These are phyloP conservation scores for Dryococelus australis DNA, from an alignment of 2,888 invertebrate species.

Conservation along the genomic window DNA sequence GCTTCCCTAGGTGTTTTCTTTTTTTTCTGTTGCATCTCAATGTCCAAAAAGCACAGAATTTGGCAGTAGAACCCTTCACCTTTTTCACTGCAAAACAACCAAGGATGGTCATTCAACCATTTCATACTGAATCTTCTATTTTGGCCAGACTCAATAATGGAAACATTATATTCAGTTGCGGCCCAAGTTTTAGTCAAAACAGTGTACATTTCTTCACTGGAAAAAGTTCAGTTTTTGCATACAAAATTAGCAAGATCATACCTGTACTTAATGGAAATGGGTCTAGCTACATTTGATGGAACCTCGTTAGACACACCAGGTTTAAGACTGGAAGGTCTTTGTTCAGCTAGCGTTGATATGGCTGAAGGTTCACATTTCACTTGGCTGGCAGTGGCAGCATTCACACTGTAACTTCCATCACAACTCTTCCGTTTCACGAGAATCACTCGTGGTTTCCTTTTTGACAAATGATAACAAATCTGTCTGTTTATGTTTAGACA, in stretches of 20 bases:
- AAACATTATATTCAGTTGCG: background rate
- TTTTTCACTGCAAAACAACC: slow-evolving; percentile 6
- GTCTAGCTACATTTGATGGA: background rate
- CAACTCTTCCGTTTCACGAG: background rate
- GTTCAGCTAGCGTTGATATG: background rate
- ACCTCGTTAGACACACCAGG: background rate
- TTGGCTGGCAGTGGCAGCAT: background rate
- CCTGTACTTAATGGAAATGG: background rate
- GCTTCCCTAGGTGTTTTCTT: background rate
- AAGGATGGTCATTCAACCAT: slow-evolving; percentile 9
- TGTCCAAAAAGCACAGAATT: background rate
- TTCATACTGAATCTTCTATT: background rate
- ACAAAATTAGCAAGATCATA: background rate
- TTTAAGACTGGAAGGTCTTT: background rate
- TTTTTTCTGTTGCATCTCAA: background rate
- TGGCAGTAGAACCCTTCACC: background rate
- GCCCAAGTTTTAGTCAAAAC: background rate
- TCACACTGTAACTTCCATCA: background rate
- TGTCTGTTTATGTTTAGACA: background rate
- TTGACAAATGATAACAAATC: background rate
- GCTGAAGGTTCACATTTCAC: background rate
- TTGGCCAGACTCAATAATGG: background rate
- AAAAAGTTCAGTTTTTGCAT: background rate
- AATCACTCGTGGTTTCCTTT: background rate
- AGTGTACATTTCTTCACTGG: background rate